Conservation (phyloP, 1,140 invertebrate genomes). For the Hirudo medicinalis region DNA sequence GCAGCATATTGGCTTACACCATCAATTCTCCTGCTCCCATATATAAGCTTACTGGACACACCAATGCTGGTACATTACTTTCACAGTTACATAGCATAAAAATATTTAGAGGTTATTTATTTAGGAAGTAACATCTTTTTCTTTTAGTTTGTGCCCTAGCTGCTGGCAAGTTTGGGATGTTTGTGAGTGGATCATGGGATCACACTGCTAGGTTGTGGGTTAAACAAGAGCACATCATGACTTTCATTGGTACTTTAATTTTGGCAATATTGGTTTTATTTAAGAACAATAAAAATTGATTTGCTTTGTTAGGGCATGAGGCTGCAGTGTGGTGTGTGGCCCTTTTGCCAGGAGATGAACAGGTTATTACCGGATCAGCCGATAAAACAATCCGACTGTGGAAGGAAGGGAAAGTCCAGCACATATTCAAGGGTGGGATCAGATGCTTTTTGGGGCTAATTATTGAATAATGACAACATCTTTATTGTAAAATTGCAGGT, state of each 20-base stretch:
- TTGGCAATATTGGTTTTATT: background rate
- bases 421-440: conserved; percentile 36
- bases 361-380: conserved; percentile 63
- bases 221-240: conserved; percentile 43
- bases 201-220: conserved; percentile 68
- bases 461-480: background rate
- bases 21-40: conserved; percentile 46
- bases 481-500: conserved; percentile 42
- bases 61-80: conserved; percentile 50
- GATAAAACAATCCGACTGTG: conserved; percentile 79
- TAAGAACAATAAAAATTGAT: background rate
- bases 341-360: conserved; percentile 45
- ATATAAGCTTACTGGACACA: conserved; percentile 60
- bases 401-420: conserved; percentile 46
- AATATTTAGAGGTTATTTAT: background rate
- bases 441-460: conserved; percentile 7
- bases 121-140: conserved; percentile 25
- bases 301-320: conserved; percentile 50
- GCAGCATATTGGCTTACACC: conserved; percentile 60
- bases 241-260: conserved; percentile 43
- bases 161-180: conserved; percentile 46
- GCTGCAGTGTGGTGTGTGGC: conserved; percentile 75
- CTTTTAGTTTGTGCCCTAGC: conserved; percentile 53
- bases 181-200: conserved; percentile 80
- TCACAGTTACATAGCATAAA: background rate